phyloP scores from a whole-genome alignment of 2,888 invertebrate genomes.

The Hipparchia sbordonii region DNA sequence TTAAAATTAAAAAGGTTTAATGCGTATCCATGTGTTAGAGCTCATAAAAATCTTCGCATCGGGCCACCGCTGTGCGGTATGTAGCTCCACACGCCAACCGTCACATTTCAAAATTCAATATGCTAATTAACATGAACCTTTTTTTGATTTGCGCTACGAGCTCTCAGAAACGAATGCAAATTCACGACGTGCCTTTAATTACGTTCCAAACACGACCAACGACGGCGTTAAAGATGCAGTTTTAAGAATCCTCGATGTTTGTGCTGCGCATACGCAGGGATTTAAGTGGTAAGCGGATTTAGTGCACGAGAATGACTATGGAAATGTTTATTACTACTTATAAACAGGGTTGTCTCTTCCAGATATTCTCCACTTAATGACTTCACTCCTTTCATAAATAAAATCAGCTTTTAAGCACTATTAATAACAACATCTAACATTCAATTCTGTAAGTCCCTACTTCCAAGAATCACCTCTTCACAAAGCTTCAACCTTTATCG shows the following conservation, averaged over 20 bases:
- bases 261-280: conserved; percentile 55
- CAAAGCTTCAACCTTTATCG: conserved; percentile 40
- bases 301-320: conserved; percentile 63
- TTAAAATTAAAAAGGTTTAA: conserved; percentile 31
- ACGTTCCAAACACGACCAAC: conserved; percentile 75
- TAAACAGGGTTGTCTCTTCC: conserved; percentile 42
- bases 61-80: conserved; percentile 77
- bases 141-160: conserved; percentile 74
- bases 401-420: conserved; percentile 21
- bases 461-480: conserved; percentile 64
- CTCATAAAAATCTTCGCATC: conserved; percentile 61
- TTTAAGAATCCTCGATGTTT: conserved; percentile 72
- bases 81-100: conserved; percentile 72
- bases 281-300: conserved; percentile 73
- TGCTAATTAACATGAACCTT: conserved; percentile 79
- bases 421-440: conserved; percentile 39
- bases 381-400: conserved; percentile 8
- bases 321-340: conserved; percentile 60
- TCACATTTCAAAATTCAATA: conserved; percentile 82
- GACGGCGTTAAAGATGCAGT: conserved; percentile 76
- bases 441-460: conserved; percentile 28
- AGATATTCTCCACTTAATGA: conserved; percentile 13
- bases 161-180: conserved; percentile 81
- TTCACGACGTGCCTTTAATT: conserved; percentile 76
- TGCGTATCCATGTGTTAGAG: conserved; percentile 60